Evolutionary conservation across 1,140 invertebrate genomes (phyloP), one percentile per base, ranked within the genome.

Genomic region (Bombus balteatus): DNA sequence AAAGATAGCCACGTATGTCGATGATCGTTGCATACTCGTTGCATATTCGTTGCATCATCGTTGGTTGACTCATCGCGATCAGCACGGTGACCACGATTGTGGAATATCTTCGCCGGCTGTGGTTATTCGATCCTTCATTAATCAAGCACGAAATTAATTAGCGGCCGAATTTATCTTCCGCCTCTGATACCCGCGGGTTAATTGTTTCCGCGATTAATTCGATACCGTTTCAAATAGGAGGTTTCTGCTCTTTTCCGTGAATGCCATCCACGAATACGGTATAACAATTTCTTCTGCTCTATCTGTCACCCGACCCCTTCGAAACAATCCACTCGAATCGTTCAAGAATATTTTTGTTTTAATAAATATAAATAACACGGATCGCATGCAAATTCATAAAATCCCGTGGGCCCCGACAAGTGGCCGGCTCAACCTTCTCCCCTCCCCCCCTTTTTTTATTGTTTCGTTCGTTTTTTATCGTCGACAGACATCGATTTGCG

Each of bases 121-220:
- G 43, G 34, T 71, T 53, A 22, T 34, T 71, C 39, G 78, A 37
- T 71, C 34, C 25, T n/a, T 53, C 34, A 6, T 57, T 72, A 39
- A 59, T 71, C 79, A 57, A 57, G 25, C 32, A 12, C 34, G 34
- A 32, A 72, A 81, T 81, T 57, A 81, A 71, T 81, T 71, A 70
- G 15, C 43, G 43, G 22, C 8, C 8, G 43, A 70, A 80, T 80
- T 80, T 53, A 70, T 70, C 77, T 53, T 47, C 4, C 37, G 28
- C 15, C 6, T 32, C 5, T 41, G 34, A 34, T n/a, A 39, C 3
- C 13, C 22, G 0, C 3, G n/a, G 22, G 32, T 47, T 53, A 80
- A 81, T 43, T 57, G 43, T 47, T 41, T n/a, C 25, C 32, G 6
- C 22, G 32, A 37, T 57, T 57, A 71, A 81, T 34, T 66, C 59